Evolutionary conservation across 2,888 invertebrate genomes (phyloP).

Genomic region (Standfussiana lucernea): DNA sequence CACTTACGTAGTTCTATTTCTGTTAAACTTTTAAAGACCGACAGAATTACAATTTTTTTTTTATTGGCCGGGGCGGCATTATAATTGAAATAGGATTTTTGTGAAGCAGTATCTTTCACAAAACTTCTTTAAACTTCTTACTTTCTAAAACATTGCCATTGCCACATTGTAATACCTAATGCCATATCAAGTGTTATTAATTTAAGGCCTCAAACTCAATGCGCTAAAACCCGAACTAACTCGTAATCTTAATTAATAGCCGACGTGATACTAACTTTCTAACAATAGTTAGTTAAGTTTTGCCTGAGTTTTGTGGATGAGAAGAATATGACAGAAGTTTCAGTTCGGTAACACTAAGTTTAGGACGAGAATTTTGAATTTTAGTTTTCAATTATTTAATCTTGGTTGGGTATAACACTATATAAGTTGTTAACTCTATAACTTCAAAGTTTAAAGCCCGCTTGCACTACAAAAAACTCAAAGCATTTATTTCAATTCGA

Average conservation of each 20-base stretch:
- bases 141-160: neutral
- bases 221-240: constrained; percentile 20
- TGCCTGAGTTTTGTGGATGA: neutral
- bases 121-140: no score
- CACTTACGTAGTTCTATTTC: no score
- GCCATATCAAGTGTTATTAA: constrained; percentile 25
- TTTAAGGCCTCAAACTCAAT: constrained; percentile 18
- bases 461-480: neutral
- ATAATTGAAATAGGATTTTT: no score
- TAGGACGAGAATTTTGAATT: neutral
- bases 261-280: constrained; percentile 34
- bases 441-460: neutral
- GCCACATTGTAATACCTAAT: no score
- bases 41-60: no score
- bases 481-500: no score
- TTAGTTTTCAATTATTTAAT: constrained; percentile 6
- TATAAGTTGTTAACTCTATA: neutral
- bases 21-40: no score
- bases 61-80: no score
- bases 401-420: neutral
- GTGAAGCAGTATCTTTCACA: no score
- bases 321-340: constrained; percentile 51
- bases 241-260: constrained; percentile 55
- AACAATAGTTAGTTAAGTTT: constrained; percentile 47
- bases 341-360: neutral